Percentiles rank a stretch among this genome's conserved stretches.
Evolutionary conservation across 2,113 vertebrate genomes (phyloP).

Genomic region (Tupaia tana): DNA sequence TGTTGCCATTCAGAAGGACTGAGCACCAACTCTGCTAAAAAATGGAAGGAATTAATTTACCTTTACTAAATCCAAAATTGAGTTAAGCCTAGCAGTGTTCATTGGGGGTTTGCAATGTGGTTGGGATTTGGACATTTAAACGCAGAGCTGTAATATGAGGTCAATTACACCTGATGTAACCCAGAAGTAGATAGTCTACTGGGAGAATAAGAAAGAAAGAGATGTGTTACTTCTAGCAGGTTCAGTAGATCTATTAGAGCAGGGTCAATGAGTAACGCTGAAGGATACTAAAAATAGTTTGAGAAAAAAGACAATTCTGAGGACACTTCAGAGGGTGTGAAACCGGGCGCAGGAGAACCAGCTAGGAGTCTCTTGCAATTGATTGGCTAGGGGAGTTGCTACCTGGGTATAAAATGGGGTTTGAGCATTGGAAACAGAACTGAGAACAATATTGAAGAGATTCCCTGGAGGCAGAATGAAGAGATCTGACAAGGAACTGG

Average conservation of each 20-base stretch:
- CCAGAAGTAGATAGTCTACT: background rate
- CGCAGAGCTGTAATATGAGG: background rate
- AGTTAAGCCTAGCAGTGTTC: background rate
- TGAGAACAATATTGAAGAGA: background rate
- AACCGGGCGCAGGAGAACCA: background rate
- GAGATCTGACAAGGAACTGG: background rate
- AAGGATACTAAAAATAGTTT: background rate
- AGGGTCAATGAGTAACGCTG: accelerated
- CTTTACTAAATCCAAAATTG: background rate
- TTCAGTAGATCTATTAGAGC: accelerated
- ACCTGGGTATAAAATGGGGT: background rate
- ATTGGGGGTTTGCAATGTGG: background rate
- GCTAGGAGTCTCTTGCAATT: background rate
- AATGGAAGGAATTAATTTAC: background rate
- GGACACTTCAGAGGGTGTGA: background rate
- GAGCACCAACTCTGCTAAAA: too few relatives aligned
- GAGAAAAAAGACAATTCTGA: background rate
- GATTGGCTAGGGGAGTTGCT: background rate
- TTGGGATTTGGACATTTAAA: background rate
- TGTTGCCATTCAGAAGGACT: background rate
- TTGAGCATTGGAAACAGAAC: background rate
- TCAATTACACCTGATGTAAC: too few relatives aligned
- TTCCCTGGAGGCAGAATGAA: background rate
- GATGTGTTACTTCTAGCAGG: accelerated
- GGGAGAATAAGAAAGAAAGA: background rate